phyloP scores from a whole-genome alignment of 2,113 vertebrate species.

The Lynx canadensis region DNA sequence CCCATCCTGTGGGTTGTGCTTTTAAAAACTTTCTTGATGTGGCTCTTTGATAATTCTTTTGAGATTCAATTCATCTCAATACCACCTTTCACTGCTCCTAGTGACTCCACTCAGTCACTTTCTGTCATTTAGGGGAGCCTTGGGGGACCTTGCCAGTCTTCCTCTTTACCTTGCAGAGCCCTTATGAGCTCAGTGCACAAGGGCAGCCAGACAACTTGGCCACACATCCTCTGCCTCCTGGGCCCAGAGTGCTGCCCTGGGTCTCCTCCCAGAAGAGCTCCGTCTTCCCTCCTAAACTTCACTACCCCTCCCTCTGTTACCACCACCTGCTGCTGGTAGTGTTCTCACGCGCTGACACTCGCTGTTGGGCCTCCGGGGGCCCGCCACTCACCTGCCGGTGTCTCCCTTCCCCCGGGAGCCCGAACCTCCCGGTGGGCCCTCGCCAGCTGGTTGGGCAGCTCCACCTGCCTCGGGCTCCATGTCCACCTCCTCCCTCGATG shows the following conservation, averaged over 20 bases:
- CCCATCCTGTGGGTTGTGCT: background rate
- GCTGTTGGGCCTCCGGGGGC: background rate
- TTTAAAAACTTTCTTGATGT: background rate
- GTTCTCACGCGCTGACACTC: background rate
- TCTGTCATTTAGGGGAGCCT: background rate
- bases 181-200: background rate
- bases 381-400: background rate
- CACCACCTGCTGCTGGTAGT: background rate
- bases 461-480: background rate
- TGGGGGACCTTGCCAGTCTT: background rate
- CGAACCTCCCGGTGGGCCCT: background rate
- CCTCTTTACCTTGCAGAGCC: background rate
- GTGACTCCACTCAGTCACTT: background rate
- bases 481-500: background rate
- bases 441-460: background rate
- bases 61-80: background rate
- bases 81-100: background rate
- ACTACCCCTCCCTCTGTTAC: background rate
- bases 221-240: background rate
- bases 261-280: background rate
- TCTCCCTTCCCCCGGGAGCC: background rate
- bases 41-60: background rate
- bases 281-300: background rate
- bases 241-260: background rate
- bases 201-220: background rate